Percentiles rank a stretch among this genome's conserved stretches.
phyloP scores from a whole-genome alignment of 2,113 vertebrate genomes.

The Atherinomorus stipes region DNA sequence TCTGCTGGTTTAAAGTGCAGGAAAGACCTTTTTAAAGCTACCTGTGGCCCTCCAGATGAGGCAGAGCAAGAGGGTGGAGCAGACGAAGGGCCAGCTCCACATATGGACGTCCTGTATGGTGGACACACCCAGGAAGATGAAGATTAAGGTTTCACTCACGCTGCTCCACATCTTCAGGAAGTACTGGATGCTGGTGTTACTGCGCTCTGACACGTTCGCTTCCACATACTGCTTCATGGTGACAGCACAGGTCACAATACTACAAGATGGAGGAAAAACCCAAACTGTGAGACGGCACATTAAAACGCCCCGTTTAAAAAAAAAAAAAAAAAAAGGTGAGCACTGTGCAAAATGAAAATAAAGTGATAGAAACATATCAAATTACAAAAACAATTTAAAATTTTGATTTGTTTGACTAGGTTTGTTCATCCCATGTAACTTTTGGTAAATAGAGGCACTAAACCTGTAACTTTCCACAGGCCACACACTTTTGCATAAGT shows the following conservation, averaged over 20 bases:
- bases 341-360: no score
- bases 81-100: slow-evolving; percentile 87
- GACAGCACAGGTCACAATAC: slow-evolving; percentile 86
- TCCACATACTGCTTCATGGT: slow-evolving; percentile 89
- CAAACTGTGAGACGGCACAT: background rate
- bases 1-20: background rate
- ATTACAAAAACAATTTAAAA: no score
- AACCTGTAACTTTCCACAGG: no score
- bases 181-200: slow-evolving; percentile 87
- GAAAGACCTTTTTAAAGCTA: slow-evolving; percentile 31
- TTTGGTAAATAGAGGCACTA: no score
- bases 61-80: slow-evolving; percentile 86
- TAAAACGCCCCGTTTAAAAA: background rate
- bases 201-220: slow-evolving; percentile 87
- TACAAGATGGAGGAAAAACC: slow-evolving; percentile 33
- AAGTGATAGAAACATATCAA: no score
- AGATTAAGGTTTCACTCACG: slow-evolving; percentile 87
- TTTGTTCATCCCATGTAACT: no score
- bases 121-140: slow-evolving; percentile 88
- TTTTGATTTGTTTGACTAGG: no score
- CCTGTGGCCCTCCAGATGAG: slow-evolving; percentile 85
- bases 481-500: no score
- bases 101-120: slow-evolving; percentile 86
- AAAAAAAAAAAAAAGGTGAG: no score
- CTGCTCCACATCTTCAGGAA: slow-evolving; percentile 93